A percentile compares a stretch with the other conserved stretches of the same genome.
phyloP scores from a whole-genome alignment of 2,797 vertebrate species.

The Leptoclinus maculatus region DNA sequence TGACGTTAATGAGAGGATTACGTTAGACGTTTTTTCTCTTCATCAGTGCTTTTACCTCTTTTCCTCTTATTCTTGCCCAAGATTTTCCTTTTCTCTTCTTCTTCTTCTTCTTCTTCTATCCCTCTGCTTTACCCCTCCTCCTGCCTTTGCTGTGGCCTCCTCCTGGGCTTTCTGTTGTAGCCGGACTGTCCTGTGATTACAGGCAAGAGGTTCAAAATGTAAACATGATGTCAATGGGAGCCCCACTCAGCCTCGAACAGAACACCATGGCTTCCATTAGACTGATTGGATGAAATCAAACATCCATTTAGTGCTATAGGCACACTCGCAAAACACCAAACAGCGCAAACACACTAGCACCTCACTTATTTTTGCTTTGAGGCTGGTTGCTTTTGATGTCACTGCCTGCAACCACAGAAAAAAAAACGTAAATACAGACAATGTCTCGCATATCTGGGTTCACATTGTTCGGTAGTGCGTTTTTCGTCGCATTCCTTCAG shows the following conservation, averaged over 20 bases:
- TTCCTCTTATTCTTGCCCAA: background rate
- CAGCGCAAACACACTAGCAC: conserved; percentile 21
- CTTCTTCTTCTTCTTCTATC: background rate
- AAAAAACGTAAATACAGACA: conserved; percentile 7
- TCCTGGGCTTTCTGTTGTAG: conserved; percentile 58
- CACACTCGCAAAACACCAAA: conserved; percentile 31
- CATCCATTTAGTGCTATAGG: conserved; percentile 52
- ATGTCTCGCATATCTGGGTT: background rate
- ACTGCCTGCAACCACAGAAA: background rate
- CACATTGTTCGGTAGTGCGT: background rate
- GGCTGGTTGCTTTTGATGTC: conserved; percentile 2
- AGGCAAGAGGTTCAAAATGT: conserved; percentile 68
- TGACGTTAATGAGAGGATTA: conserved; percentile 30
- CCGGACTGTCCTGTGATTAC: conserved; percentile 73
- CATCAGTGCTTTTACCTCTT: conserved; percentile 4
- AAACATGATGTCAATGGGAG: conserved; percentile 76
- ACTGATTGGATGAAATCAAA: conserved; percentile 74
- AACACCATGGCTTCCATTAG: conserved; percentile 75
- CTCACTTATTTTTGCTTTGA: conserved; percentile 14
- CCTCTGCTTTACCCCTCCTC: background rate
- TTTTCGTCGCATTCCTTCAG: background rate
- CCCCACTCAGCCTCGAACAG: conserved; percentile 34
- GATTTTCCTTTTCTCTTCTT: background rate
- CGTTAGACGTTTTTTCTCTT: conserved; percentile 15
- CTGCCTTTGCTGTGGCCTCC: conserved; percentile 57